Evolutionary conservation across 2,113 vertebrate genomes (phyloP), one percentile per base, ranked within the genome.

Genomic region (Pygoscelis adeliae): DNA sequence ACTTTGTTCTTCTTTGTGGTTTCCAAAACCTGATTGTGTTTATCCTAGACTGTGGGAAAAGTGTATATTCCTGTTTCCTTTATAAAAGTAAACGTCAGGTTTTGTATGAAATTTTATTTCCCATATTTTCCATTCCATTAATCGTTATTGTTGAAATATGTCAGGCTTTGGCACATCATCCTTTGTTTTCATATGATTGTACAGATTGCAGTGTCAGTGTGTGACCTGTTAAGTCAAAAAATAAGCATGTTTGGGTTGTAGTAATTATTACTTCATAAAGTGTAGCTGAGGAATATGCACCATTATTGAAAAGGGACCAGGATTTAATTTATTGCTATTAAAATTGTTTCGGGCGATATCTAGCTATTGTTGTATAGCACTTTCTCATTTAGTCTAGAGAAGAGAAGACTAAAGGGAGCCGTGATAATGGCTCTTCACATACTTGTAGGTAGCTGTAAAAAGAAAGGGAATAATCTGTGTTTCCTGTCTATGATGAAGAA

Each of bases 101-200:
- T 97, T 98, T 94, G 92, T 97, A 97, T 97, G 96, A 97, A 98
- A 96, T 97, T 98, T 98, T 97, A 97, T 98, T 98, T 97, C 92
- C 90, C 89, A 96, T 97, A 80, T 97, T 98, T 98, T 98, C 94
- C 91, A 96, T 97, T 91, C 89, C 86, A 94, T 98, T 98, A 97
- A 88, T 98, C 91, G 93, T 96, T 97, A 91, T 85, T 96, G 97
- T 79, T 96, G 94, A 98, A 97, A 91, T 98, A 91, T 97, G 91
- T 98, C 96, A 96, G 86, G 76, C 71, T 84, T 95, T 96, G 96
- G 90, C 93, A 97, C 81, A 96, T 97, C 97, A 74, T 92, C 88
- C 76, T 96, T 95, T 93, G 95, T 98, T 97, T 97, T 96, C 96
- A 70, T 96, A 96, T 96, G 96, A 96, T 97, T 93, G 84, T 96